Base-by-base conservation (phyloP, 2,113 vertebrate species). In the Hypanus sabinus region DNA sequence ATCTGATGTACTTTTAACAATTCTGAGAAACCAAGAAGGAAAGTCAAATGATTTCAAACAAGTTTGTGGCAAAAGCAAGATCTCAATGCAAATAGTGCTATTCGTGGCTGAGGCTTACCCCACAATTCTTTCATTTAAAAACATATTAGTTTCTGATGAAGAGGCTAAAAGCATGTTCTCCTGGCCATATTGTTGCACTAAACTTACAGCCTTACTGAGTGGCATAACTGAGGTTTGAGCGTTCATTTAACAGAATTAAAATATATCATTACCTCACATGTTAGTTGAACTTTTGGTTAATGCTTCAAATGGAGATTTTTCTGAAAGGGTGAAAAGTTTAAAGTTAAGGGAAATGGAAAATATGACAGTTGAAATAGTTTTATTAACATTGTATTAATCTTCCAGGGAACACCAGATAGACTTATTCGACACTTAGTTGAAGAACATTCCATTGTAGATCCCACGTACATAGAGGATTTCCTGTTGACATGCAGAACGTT, bases 381-480 rank as follows among this genome's bases (percentile, higher is more conserved):
- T 68, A 60, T 75, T 87, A 57, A 94, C 3, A 9, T 0, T 94
- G 22, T 73, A 79, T 1, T 94, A 73, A 30, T 95, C 96, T 96
- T 96, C 93, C 95, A 98, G 99, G 99, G 98, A 95, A 99, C 98
- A 90, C 98, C 98, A 0, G 98, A 99, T 95, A 97, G 98, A 94
- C 97, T 99, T 95, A 98, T 99, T 96, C 98, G 98, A 97, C 98
- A 99, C 95, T 97, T 99, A 95, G 98, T 99, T 96, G 99, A 99
- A 96, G 98, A 99, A 87, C 99, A 99, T 65, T 99, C 99, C 0
- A 98, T 99, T 94, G 98, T 99, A 95, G 99, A 99, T 95, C 98
- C 99, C 94, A 99, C 98, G 27, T 99, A 99, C 94, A 98, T 99
- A 0, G 99, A 99, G 96, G 98, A 99, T 97, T 99, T 99, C 95